Conservation (phyloP, 64 coral and sea anemone species). For the Trachythela sp. region DNA sequence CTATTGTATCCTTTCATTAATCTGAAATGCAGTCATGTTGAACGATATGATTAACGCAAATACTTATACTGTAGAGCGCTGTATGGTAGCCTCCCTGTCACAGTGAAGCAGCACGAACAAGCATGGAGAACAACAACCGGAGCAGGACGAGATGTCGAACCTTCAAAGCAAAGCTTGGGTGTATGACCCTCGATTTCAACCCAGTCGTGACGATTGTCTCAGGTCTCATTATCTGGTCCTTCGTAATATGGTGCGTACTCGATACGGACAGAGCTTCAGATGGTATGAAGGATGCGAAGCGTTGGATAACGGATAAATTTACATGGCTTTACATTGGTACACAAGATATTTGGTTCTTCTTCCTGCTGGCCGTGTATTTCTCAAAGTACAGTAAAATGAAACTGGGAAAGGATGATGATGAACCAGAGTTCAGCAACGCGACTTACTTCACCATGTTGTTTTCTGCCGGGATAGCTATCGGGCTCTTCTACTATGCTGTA, state of each 20-base stretch:
- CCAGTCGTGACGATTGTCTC: constrained; percentile 27
- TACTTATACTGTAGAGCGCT: too few species aligned
- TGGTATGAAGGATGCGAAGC: constrained; percentile 37
- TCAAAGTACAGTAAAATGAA: constrained; percentile 59
- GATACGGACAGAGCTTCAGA: neutral
- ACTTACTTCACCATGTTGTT: constrained; percentile 70
- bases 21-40: too few species aligned
- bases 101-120: neutral
- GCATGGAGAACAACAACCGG: neutral
- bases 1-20: too few species aligned
- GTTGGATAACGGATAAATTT: constrained; percentile 52
- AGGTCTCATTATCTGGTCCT: constrained; percentile 8
- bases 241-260: neutral
- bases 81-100: too few species aligned
- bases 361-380: constrained; percentile 44
- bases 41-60: too few species aligned
- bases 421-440: constrained; percentile 57
- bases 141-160: neutral
- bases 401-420: constrained; percentile 55
- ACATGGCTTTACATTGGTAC: constrained; percentile 70
- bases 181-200: constrained; percentile 7
- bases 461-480: constrained; percentile 56
- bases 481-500: constrained; percentile 56
- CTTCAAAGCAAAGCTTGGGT: neutral
- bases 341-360: constrained; percentile 56